Evolutionary conservation across 2,888 invertebrate genomes (phyloP).

Genomic region (Polydesmus complanatus): DNA sequence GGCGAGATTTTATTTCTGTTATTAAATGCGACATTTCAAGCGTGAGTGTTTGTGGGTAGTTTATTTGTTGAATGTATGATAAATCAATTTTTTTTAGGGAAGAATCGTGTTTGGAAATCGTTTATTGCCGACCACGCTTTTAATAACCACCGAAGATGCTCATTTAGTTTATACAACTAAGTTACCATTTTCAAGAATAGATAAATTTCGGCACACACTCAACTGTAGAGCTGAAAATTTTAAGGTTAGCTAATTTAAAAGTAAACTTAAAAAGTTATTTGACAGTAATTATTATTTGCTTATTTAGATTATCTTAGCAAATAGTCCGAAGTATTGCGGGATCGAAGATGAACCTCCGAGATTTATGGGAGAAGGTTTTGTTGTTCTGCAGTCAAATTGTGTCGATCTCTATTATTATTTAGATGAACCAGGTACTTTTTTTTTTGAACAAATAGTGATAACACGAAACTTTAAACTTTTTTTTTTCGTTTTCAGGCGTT

Average conservation of each 20-base stretch:
- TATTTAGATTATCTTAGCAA: conserved; percentile 68
- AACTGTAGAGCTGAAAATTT: conserved; percentile 92
- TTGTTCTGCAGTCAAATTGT: conserved; percentile 86
- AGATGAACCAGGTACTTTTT: conserved; percentile 72
- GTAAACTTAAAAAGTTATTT: conserved; percentile 1
- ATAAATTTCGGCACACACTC: conserved; percentile 89
- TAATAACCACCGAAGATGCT: conserved; percentile 76
- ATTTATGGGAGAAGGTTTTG: conserved; percentile 98
- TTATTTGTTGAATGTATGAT: not conserved
- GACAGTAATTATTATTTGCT: not conserved
- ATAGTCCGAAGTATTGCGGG: conserved; percentile 86
- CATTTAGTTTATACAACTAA: conserved; percentile 90
- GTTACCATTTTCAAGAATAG: conserved; percentile 81
- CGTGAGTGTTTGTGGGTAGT: conserved; percentile 36
- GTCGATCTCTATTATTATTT: conserved; percentile 92
- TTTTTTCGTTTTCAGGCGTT: conserved; percentile 35
- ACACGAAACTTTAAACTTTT: not conserved
- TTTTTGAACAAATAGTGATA: conserved; percentile 1
- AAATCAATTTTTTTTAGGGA: conserved; percentile 42
- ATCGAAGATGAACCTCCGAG: conserved; percentile 87
- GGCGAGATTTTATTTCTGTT: conserved; percentile 91
- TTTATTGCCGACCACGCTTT: conserved; percentile 79
- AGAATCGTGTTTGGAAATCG: conserved; percentile 90
- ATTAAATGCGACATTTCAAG: conserved; percentile 87
- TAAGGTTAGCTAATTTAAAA: conserved; percentile 38